phyloP scores from a whole-genome alignment of 2,113 vertebrate genomes.

The Dipodomys stephensi region DNA sequence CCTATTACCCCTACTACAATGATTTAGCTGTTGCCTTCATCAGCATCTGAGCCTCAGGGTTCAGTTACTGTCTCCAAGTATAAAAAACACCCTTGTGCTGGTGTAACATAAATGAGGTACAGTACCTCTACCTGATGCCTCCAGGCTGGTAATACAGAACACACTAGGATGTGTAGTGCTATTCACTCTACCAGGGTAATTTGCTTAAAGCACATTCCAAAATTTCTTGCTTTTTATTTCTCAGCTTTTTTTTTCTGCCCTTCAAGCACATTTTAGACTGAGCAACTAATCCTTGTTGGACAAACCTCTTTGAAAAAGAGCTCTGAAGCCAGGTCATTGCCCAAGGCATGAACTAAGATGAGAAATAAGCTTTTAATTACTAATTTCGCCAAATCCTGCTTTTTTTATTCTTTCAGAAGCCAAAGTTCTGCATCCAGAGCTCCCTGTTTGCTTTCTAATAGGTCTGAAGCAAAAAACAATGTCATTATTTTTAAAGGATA shows the following conservation, averaged over 20 bases:
- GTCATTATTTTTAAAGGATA: constrained; percentile 31
- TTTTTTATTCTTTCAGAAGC: constrained; percentile 31
- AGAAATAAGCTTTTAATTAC: constrained; percentile 57
- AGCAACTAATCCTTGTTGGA: constrained; percentile 38
- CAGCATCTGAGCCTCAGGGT: neutral
- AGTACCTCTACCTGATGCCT: neutral
- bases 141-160: neutral
- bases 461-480: neutral
- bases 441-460: neutral
- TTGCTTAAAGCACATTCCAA: neutral
- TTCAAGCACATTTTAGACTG: constrained; percentile 42
- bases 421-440: constrained; percentile 27
- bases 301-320: constrained; percentile 31
- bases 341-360: constrained; percentile 42
- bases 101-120: neutral
- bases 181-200: neutral
- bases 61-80: neutral
- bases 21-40: no score
- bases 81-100: neutral
- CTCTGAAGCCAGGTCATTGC: constrained; percentile 42
- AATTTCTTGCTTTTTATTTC: neutral
- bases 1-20: no score
- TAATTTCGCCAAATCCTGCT: constrained; percentile 51
- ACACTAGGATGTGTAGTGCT: fast-evolving
- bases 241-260: neutral